Percentiles rank a stretch among this genome's conserved stretches.
phyloP scores from a whole-genome alignment of 2,797 vertebrate genomes.

The Cygnus olor region DNA sequence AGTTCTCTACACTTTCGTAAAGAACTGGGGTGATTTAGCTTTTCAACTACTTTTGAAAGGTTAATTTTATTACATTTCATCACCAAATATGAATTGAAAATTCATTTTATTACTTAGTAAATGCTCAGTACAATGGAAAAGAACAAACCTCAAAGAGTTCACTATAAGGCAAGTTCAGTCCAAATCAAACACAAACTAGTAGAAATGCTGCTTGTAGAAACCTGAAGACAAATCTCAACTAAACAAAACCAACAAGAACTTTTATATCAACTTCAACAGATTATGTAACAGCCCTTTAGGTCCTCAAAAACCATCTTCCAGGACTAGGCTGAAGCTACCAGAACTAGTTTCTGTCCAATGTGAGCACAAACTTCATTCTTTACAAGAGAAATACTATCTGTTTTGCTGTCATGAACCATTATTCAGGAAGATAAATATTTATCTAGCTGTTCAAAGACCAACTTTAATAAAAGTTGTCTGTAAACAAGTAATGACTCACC shows the following conservation, averaged over 20 bases:
- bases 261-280: not conserved
- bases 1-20: not conserved
- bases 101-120: not conserved
- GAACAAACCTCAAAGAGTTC: not conserved
- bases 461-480: not conserved
- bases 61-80: not conserved
- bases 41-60: not conserved
- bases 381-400: not conserved
- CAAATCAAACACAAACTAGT: not conserved
- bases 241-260: not conserved
- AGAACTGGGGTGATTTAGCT: not conserved
- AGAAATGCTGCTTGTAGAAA: not conserved
- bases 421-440: not conserved
- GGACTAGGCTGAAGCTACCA: not conserved
- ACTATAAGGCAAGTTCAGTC: not conserved
- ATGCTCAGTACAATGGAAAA: not conserved
- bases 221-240: not conserved
- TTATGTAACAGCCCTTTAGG: not conserved
- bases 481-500: constrained; percentile 71
- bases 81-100: not conserved
- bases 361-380: not conserved
- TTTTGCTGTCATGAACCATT: not conserved
- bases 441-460: not conserved
- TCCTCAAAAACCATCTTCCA: not conserved
- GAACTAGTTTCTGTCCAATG: not conserved